Evolutionary conservation across 2,113 vertebrate genomes (phyloP).

Genomic region (Notarius lentiginosus): DNA sequence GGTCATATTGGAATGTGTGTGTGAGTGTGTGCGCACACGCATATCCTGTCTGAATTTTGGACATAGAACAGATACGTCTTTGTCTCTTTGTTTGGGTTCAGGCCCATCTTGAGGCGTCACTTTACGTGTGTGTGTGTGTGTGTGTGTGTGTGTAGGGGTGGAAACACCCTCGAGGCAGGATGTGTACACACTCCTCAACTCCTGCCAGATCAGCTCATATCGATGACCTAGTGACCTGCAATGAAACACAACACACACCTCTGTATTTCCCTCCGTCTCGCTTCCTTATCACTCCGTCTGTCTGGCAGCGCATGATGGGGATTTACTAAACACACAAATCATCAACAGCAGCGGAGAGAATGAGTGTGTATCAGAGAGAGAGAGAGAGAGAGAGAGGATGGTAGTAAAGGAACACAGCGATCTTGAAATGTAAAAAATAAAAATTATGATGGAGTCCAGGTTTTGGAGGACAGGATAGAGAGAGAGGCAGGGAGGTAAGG

Average conservation of each 20-base stretch:
- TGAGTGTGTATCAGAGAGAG: background rate
- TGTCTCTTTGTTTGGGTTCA: constrained; percentile 32
- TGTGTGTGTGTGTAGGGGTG: constrained; percentile 22
- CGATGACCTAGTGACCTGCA: constrained; percentile 25
- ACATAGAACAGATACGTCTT: constrained; percentile 34
- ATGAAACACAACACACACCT: constrained; percentile 15
- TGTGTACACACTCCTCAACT: constrained; percentile 21
- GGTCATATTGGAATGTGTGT: constrained; percentile 18
- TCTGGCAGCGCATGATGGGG: constrained; percentile 6
- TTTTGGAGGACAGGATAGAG: background rate
- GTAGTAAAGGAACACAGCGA: background rate
- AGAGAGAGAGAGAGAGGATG: background rate
- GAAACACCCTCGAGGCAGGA: background rate
- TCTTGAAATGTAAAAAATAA: background rate
- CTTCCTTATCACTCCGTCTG: constrained; percentile 10
- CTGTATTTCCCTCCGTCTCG: background rate
- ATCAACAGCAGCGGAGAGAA: background rate
- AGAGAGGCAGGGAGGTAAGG: background rate
- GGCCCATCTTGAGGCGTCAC: constrained; percentile 35
- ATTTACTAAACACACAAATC: constrained; percentile 8
- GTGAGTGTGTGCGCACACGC: constrained; percentile 4
- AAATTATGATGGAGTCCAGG: background rate
- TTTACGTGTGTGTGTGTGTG: constrained; percentile 23
- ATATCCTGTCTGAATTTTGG: constrained; percentile 35
- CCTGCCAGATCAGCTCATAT: constrained; percentile 23